phyloP scores from a whole-genome alignment of 2,888 invertebrate genomes.

The Teinopalpus imperialis region DNA sequence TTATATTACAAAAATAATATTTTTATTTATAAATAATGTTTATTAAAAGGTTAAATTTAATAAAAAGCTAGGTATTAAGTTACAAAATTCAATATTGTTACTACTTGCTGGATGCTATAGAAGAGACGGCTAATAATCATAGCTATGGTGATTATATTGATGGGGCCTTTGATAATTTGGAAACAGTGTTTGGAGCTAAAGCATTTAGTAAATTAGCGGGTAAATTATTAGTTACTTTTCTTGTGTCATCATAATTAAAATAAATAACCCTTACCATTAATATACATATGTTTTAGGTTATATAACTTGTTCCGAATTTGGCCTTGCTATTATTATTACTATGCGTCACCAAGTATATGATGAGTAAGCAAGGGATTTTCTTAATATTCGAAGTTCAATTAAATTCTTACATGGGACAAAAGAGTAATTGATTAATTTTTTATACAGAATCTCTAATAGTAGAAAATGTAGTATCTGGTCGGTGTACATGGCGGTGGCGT shows the following conservation, averaged over 20 bases:
- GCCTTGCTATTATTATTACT: constrained; percentile 90
- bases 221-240: no score
- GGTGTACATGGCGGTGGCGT: constrained; percentile 88
- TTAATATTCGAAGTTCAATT: no score
- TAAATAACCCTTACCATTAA: no score
- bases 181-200: constrained; percentile 83
- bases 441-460: constrained; percentile 79
- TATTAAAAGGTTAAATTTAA: no score
- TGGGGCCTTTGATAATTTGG: constrained; percentile 84
- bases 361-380: constrained; percentile 79
- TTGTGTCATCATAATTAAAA: background rate
- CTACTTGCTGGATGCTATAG: constrained; percentile 65
- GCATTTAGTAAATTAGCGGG: constrained; percentile 86
- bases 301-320: constrained; percentile 91
- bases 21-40: no score
- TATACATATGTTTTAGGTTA: constrained; percentile 81
- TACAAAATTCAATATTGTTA: constrained; percentile 84
- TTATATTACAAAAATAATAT: no score
- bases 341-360: constrained; percentile 86
- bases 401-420: no score
- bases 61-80: no score
- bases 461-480: constrained; percentile 89
- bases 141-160: constrained; percentile 81
- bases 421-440: no score
- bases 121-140: constrained; percentile 60